phyloP scores from a whole-genome alignment of 2,888 invertebrate genomes.

The Autographa pulchrina region DNA sequence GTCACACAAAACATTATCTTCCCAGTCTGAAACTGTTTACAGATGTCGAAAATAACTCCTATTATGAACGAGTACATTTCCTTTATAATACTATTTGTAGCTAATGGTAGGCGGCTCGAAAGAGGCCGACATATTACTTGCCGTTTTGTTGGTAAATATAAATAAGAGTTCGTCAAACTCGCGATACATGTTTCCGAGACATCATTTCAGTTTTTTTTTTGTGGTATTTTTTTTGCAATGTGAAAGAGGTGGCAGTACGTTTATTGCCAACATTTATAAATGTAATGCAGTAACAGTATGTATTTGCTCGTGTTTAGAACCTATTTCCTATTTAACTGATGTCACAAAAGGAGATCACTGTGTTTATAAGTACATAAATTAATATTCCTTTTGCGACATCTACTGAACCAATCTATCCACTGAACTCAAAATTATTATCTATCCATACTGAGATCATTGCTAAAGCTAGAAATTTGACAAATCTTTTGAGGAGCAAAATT shows the following conservation, averaged over 20 bases:
- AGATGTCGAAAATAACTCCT: constrained; percentile 18
- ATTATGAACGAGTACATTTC: constrained; percentile 19
- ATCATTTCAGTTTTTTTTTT: neutral
- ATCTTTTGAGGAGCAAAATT: no score
- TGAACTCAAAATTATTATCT: no score
- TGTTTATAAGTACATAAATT: no score
- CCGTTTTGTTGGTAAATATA: neutral
- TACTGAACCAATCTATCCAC: no score
- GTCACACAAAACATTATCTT: constrained; percentile 27
- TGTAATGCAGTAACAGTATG: no score
- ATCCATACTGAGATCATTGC: no score
- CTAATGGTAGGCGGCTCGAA: neutral
- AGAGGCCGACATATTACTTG: neutral
- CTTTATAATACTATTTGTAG: constrained; percentile 15
- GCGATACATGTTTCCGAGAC: neutral
- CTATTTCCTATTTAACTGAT: no score
- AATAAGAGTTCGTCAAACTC: neutral
- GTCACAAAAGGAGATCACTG: no score
- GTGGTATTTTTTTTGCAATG: neutral
- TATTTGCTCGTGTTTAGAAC: no score
- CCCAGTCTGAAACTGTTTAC: constrained; percentile 13
- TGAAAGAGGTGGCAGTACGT: neutral
- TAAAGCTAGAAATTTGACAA: no score
- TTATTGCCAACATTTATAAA: neutral
- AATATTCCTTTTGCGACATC: no score